Base-by-base conservation (phyloP, 2,113 vertebrate genomes). In the Pholis gunnellus region DNA sequence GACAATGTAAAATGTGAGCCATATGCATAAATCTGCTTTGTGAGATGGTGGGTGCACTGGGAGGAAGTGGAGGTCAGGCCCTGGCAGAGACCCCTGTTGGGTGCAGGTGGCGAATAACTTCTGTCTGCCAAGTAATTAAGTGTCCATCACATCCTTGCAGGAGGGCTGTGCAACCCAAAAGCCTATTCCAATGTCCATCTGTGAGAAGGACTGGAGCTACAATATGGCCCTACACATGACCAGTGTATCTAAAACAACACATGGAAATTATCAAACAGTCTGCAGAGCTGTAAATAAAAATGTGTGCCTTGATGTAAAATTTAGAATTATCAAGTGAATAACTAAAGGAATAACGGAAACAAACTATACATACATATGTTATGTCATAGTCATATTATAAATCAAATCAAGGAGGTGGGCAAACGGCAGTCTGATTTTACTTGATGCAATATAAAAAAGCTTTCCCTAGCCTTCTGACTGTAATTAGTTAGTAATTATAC, bases 121-220 rank as follows among this genome's bases (percentile, higher is more conserved):
- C 91, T 91, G 92, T 93, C 92, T 92, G 92, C 93, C 93, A 94
- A 94, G 93, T 94, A 94, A 94, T 94, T 94, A 94, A 93, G 89
- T 94, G 92, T 93, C 93, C 91, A 91, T 94, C 92, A 93, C 89
- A 85, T 88, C 83, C 81, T 90, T 72, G 91, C 87, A 89, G 92
- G 93, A 90, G 90, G 91, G 85, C 92, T 81, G 72, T 68, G 87
- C 80, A 86, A 80, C 86, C 82, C 89, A 88, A 72, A 91, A 87
- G 82, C 82, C 77, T 87, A 72, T 82, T 88, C 87, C 88, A 83
- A 71, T 86, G 72, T 91, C 93, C 93, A 91, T 93, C 93, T 94
- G 92, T 91, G 91, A 88, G 74, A 67, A 38, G 52, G 78, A 78
- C 79, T 88, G 79, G 72, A 87, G 85, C 82, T 81, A 86, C 89